phyloP scores from a whole-genome alignment of 1,140 invertebrate species.

The Tyrophagus putrescentiae region DNA sequence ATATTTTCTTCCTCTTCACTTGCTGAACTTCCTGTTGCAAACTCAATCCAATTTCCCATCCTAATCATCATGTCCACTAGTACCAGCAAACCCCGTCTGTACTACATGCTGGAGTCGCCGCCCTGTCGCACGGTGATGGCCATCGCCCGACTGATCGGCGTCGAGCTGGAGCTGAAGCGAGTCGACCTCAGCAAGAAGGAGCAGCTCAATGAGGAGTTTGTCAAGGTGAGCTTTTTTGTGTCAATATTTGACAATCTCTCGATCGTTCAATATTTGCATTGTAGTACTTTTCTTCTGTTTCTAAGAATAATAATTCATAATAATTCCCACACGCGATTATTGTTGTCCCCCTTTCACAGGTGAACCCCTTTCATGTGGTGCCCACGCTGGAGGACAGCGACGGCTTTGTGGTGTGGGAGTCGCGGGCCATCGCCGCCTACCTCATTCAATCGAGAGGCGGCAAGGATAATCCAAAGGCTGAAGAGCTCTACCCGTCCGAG shows the following conservation, averaged over 20 bases:
- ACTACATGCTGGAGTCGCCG: slow-evolving; percentile 20
- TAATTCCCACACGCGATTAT: background rate
- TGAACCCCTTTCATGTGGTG: slow-evolving; percentile 23
- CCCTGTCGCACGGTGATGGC: slow-evolving; percentile 26
- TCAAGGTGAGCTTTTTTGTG: slow-evolving; percentile 5
- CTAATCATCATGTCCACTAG: too few species aligned
- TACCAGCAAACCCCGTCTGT: slow-evolving; percentile 25
- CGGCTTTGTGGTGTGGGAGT: slow-evolving; percentile 22
- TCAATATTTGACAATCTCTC: background rate
- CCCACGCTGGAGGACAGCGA: slow-evolving; percentile 25
- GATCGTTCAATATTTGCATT: background rate
- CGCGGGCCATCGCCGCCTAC: slow-evolving; percentile 23
- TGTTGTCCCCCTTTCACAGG: background rate
- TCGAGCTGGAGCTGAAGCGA: slow-evolving; percentile 52
- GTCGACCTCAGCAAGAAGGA: slow-evolving; percentile 45
- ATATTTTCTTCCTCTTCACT: too few species aligned
- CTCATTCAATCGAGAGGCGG: slow-evolving; percentile 20
- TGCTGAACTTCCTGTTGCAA: too few species aligned
- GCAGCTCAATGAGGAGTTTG: slow-evolving; percentile 19
- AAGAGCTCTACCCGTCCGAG: slow-evolving; percentile 49
- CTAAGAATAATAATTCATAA: background rate
- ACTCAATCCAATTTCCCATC: too few species aligned
- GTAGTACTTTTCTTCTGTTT: background rate
- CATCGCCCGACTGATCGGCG: slow-evolving; percentile 44
- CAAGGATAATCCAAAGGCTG: slow-evolving; percentile 48